These are phyloP conservation scores for Myzus persicae DNA, from an alignment of 1,140 invertebrate species.

Conservation along the genomic window DNA sequence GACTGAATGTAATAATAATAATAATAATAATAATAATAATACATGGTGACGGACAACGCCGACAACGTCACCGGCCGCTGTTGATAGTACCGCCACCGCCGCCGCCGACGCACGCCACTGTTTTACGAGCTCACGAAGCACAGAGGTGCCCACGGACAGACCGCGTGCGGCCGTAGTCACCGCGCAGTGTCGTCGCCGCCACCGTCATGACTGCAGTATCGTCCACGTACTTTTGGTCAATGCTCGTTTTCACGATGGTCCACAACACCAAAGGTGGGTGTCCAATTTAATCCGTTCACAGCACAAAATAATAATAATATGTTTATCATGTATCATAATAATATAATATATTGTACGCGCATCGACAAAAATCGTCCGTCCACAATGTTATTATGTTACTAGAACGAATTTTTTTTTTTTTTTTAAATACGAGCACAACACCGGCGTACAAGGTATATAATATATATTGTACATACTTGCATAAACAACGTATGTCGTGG, in stretches of 20 bases:
- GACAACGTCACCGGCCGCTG: neutral
- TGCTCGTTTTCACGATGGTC: constrained; percentile 35
- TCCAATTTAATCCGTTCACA: neutral
- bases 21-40: neutral
- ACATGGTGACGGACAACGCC: neutral
- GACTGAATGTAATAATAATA: neutral
- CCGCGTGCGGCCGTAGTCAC: constrained; percentile 11
- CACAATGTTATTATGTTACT: neutral
- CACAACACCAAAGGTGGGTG: constrained; percentile 53
- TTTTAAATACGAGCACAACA: neutral
- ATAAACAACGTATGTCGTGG: too few relatives aligned
- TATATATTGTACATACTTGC: too few relatives aligned
- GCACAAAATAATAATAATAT: neutral
- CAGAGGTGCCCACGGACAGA: neutral
- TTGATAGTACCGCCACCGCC: neutral
- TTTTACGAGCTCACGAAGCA: neutral
- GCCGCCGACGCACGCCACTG: neutral
- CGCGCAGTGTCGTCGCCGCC: constrained; percentile 38
- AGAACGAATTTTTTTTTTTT: neutral
- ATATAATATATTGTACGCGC: neutral
- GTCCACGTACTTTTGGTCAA: constrained; percentile 42
- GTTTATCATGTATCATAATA: too few relatives aligned
- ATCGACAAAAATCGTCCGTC: neutral
- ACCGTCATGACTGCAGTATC: constrained; percentile 49
- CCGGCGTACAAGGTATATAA: neutral